These are phyloP conservation scores for Acheta domesticus DNA, from an alignment of 2,888 invertebrate species.

Conservation along the genomic window DNA sequence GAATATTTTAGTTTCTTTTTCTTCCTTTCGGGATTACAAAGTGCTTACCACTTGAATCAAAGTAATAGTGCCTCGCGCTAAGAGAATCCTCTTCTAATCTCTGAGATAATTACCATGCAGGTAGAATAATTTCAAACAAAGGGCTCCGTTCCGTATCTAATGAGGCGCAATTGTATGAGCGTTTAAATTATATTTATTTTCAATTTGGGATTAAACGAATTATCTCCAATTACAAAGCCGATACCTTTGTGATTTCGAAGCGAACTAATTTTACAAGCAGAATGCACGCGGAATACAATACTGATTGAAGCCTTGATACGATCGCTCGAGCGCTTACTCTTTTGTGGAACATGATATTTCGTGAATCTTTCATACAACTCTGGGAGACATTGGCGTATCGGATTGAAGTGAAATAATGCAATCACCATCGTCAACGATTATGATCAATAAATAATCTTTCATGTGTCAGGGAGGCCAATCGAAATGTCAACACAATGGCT, in stretches of 20 bases:
- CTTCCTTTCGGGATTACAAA: background rate
- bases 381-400: too few relatives aligned
- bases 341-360: too few relatives aligned
- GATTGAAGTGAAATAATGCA: too few relatives aligned
- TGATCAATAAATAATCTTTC: too few relatives aligned
- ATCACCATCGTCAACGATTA: too few relatives aligned
- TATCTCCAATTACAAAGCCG: background rate
- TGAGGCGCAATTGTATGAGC: background rate
- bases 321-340: too few relatives aligned
- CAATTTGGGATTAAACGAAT: background rate
- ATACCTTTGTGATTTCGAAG: background rate
- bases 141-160: background rate
- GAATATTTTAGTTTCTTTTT: background rate
- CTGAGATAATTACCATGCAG: slow-evolving; percentile 8
- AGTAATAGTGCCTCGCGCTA: background rate
- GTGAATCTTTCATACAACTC: too few relatives aligned
- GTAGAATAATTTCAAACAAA: background rate
- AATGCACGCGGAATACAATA: background rate
- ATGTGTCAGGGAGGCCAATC: too few relatives aligned
- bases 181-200: slow-evolving; percentile 18
- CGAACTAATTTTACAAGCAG: background rate
- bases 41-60: background rate
- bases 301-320: too few relatives aligned
- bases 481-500: too few relatives aligned
- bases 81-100: background rate